Evolutionary conservation across 2,113 vertebrate species (phyloP), one percentile per base, ranked within the genome.

Genomic region (Poeciliopsis occidentalis): DNA sequence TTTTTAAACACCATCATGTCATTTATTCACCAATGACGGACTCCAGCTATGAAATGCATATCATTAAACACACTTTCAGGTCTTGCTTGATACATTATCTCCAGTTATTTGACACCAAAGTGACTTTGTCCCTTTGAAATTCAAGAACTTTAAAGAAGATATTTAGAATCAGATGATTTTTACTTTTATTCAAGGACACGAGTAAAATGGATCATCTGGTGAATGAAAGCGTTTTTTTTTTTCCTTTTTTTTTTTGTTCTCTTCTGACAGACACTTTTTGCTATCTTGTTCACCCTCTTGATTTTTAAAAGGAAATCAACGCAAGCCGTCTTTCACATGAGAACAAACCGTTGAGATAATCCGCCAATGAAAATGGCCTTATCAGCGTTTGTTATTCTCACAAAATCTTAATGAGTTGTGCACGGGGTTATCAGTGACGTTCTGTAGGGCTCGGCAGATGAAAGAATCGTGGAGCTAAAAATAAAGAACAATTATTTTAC

Each of bases 31-130:
- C 32, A 64, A 29, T 57, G 47, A 79, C 69, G 54, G 75, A 73
- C 78, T 64, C 44, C 67, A 72, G 68, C 77, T 71, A 75, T 71
- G 69, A 86, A 89, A 84, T 88, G 75, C 78, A 78, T 80, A 86
- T 84, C 73, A 80, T 91, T 85, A 85, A 84, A 90, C 80, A 76
- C 24, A 83, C 47, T 76, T 79, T 34, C 29, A 75, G 54, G 64
- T 83, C 70, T 69, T 63, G 69, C 88, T 85, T 84, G 78, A 89
- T 88, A 91, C 71, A 79, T 87, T 60, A 61, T 61, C 57, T 89
- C 75, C 67, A 60, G 79, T 78, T 86, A 88, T 90, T 88, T 85
- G 69, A 82, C 85, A 79, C 69, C 85, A 24, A 32, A 81, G 69
- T 73, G 39, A 71, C 71, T 57, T 65, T 72, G 73, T 71, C 71